Conservation (phyloP, 2,888 invertebrate species). For the Pseudococcus viburni region DNA sequence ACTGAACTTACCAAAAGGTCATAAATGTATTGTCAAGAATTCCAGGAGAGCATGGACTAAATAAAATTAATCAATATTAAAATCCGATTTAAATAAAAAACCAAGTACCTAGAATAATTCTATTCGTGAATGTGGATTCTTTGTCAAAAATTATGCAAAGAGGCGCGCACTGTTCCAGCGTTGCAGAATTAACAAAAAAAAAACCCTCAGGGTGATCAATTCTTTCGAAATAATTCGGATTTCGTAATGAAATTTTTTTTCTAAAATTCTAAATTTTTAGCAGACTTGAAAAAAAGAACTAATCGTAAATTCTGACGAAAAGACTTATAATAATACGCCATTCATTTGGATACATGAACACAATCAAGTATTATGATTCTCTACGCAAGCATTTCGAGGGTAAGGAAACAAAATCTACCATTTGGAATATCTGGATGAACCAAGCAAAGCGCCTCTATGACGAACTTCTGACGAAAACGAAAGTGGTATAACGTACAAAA, state of each 20-base stretch:
- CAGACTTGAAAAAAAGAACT: background rate
- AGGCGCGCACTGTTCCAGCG: constrained; percentile 64
- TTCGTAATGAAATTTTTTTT: background rate
- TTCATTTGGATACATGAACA: background rate
- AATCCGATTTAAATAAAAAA: constrained; percentile 38
- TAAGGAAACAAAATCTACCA: background rate
- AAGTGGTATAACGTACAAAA: background rate
- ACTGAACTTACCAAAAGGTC: constrained; percentile 85
- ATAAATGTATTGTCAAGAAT: constrained; percentile 91
- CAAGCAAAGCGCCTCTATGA: constrained; percentile 53
- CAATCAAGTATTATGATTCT: background rate
- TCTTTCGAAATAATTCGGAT: background rate
- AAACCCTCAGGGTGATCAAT: background rate
- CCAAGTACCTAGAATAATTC: constrained; percentile 28
- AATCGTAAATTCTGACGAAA: background rate
- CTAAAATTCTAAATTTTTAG: background rate
- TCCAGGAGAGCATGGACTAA: constrained; percentile 76
- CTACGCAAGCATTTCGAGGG: constrained; percentile 17
- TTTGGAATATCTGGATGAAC: background rate
- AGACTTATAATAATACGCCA: background rate
- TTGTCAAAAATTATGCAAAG: constrained; percentile 32
- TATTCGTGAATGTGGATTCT: background rate
- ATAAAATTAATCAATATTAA: constrained; percentile 59
- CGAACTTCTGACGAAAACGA: constrained; percentile 12
- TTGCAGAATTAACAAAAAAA: constrained; percentile 29